Evolutionary conservation across 2,888 invertebrate genomes (phyloP).

Genomic region (Enoplolaimus lenunculus): DNA sequence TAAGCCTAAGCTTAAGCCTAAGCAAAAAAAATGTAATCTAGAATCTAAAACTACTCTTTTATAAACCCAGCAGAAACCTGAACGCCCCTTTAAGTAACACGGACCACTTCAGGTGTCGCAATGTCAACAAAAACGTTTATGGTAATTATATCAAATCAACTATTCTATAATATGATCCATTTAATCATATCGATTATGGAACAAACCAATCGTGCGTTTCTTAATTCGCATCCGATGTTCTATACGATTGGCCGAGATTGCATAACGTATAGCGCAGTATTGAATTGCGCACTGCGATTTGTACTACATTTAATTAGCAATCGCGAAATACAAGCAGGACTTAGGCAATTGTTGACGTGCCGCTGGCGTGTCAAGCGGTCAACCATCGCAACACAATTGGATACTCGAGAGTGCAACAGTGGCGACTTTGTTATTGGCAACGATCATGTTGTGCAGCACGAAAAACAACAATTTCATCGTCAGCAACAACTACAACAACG

Average conservation of each 20-base stretch:
- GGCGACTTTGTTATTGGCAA: too few relatives aligned
- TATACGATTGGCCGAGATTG: background rate
- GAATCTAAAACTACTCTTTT: too few relatives aligned
- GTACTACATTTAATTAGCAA: background rate
- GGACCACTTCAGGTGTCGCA: too few relatives aligned
- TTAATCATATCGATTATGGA: constrained; percentile 8
- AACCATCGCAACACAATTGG: too few relatives aligned
- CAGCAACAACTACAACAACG: too few relatives aligned
- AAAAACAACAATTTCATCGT: too few relatives aligned
- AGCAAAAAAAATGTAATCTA: too few relatives aligned
- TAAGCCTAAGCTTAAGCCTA: too few relatives aligned
- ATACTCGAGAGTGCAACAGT: too few relatives aligned
- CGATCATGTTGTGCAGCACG: too few relatives aligned
- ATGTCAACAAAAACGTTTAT: background rate
- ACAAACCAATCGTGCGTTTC: background rate
- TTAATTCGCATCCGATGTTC: background rate
- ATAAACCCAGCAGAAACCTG: too few relatives aligned
- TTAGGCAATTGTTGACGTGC: background rate
- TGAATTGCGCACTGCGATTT: constrained; percentile 9
- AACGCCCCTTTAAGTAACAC: too few relatives aligned
- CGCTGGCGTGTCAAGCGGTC: background rate
- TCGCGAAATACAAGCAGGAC: background rate
- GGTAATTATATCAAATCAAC: background rate
- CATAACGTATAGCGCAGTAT: background rate
- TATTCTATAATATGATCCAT: background rate